Percentiles rank a stretch among this genome's conserved stretches.
phyloP scores from a whole-genome alignment of 2,113 vertebrate genomes.

The Noturus placidus region DNA sequence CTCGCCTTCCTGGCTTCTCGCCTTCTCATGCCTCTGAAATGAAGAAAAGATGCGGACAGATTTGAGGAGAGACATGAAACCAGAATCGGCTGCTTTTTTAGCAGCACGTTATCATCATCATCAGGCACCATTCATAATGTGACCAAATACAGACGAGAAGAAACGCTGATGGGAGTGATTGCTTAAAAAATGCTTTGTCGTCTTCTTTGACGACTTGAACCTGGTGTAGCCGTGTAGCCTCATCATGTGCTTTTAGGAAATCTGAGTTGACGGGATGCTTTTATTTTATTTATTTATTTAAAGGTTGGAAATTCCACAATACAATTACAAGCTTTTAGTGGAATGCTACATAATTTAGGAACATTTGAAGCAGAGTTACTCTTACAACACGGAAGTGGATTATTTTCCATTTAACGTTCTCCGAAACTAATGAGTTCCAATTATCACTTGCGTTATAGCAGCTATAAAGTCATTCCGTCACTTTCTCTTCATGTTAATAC shows the following conservation, averaged over 20 bases:
- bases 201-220: neutral
- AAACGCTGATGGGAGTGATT: neutral
- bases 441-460: neutral
- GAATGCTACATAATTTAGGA: neutral
- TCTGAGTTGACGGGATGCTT: neutral
- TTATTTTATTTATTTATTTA: neutral
- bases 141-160: neutral
- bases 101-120: neutral
- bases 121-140: neutral
- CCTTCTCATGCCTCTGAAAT: neutral
- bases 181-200: neutral
- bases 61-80: neutral
- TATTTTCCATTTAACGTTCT: neutral
- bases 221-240: neutral
- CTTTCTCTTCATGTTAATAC: neutral
- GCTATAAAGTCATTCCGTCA: neutral
- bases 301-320: neutral
- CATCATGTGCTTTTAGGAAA: neutral
- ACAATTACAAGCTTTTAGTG: neutral
- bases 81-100: neutral
- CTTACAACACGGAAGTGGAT: neutral
- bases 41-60: neutral
- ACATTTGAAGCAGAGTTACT: neutral
- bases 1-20: neutral
- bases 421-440: neutral